These are phyloP conservation scores for Eutrigla gurnardus DNA, from an alignment of 2,797 vertebrate species.

Conservation along the genomic window DNA sequence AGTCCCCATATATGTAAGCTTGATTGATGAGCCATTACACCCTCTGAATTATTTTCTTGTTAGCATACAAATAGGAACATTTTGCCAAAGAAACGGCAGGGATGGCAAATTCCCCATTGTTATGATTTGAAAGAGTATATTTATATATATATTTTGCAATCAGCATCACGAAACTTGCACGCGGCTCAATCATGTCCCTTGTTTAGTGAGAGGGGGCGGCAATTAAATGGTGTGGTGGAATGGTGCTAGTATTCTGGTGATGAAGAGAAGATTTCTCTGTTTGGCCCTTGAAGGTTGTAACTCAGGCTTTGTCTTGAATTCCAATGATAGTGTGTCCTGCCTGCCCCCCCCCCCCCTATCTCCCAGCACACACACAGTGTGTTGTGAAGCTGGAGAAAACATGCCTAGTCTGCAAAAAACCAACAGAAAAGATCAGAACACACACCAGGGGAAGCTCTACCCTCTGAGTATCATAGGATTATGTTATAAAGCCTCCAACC, in stretches of 20 bases:
- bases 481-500: conserved; percentile 51
- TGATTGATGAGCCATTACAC: conserved; percentile 59
- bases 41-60: conserved; percentile 70
- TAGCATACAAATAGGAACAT: conserved; percentile 70
- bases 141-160: conserved; percentile 50
- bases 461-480: conserved; percentile 49
- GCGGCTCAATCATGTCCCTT: conserved; percentile 74
- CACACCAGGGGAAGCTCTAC: conserved; percentile 33
- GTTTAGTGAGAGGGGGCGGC: conserved; percentile 54
- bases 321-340: conserved; percentile 40
- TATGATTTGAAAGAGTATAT: conserved; percentile 51
- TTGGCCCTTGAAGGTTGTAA: conserved; percentile 45
- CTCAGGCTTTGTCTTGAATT: conserved; percentile 58
- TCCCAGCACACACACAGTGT: conserved; percentile 8
- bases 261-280: conserved; percentile 51
- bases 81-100: conserved; percentile 54
- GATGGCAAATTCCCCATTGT: conserved; percentile 61
- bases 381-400: conserved; percentile 19
- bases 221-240: conserved; percentile 63
- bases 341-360: too few species aligned
- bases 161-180: conserved; percentile 59
- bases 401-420: conserved; percentile 51
- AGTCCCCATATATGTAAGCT: conserved; percentile 47
- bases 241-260: conserved; percentile 59
- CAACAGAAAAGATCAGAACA: conserved; percentile 42